These are phyloP conservation scores for Pimpla rufipes DNA, from an alignment of 2,888 invertebrate genomes.

Conservation along the genomic window DNA sequence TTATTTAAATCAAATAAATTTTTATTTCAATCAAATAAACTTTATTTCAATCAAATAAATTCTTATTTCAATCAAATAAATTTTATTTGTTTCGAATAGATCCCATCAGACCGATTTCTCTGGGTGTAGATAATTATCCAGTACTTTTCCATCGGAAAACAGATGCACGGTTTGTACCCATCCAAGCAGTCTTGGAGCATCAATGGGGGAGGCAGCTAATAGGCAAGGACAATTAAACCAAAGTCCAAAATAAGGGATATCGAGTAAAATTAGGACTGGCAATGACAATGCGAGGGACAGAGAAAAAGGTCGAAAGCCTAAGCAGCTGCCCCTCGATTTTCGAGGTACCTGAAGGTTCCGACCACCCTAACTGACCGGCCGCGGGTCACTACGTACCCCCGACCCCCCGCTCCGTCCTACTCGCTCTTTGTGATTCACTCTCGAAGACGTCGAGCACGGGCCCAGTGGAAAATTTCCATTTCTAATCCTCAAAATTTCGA, in stretches of 20 bases:
- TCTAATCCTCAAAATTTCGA: background rate
- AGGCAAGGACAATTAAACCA: background rate
- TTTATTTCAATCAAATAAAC: no score
- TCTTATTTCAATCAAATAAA: no score
- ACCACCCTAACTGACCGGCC: background rate
- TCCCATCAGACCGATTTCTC: no score
- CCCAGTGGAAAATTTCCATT: conserved; percentile 50
- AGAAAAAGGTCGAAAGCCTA: background rate
- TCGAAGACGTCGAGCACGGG: background rate
- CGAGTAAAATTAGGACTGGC: background rate
- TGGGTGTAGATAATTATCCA: no score
- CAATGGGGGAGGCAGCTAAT: background rate
- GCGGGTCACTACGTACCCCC: background rate
- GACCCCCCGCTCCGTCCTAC: background rate
- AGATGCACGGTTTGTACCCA: background rate
- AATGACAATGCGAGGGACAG: background rate
- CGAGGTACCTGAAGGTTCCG: background rate
- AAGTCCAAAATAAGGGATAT: background rate
- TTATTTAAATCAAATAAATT: no score
- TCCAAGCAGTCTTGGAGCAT: background rate
- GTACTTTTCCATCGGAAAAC: background rate
- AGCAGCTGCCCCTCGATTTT: background rate
- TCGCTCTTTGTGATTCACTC: conserved; percentile 16
- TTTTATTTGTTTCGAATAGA: no score
- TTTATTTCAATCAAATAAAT: no score